phyloP scores from a whole-genome alignment of 2,888 invertebrate genomes.

The Strigamia crassipes region DNA sequence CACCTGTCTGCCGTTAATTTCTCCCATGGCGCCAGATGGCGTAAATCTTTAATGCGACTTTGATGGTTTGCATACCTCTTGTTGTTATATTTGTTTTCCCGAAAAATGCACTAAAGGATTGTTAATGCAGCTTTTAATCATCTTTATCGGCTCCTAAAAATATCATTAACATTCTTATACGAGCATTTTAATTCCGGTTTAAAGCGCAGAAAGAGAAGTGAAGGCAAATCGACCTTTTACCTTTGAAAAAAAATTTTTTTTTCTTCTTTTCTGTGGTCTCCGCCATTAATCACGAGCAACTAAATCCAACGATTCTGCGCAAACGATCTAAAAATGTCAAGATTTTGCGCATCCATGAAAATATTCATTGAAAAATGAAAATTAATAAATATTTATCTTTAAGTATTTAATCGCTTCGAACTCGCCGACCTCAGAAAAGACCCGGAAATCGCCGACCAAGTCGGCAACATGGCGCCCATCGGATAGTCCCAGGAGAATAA shows the following conservation, averaged over 20 bases:
- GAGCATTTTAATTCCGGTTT: not conserved
- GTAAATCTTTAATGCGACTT: too few species aligned
- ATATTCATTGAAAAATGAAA: too few species aligned
- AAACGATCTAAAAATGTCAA: too few species aligned
- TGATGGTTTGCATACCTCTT: not conserved
- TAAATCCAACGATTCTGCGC: not conserved
- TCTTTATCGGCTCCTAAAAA: not conserved
- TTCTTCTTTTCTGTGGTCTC: not conserved
- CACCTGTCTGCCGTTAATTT: too few species aligned
- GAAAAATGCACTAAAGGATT: not conserved
- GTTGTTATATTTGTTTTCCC: not conserved
- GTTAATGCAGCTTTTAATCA: not conserved
- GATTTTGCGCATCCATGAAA: too few species aligned
- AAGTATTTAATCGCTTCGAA: too few species aligned
- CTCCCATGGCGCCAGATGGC: too few species aligned
- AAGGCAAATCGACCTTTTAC: not conserved
- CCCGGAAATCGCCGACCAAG: not conserved
- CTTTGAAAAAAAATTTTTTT: not conserved
- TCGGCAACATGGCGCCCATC: not conserved
- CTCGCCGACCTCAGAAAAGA: not conserved
- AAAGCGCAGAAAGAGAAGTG: too few species aligned
- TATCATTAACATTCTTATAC: not conserved
- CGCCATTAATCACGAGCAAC: not conserved
- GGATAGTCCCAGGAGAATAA: not conserved
- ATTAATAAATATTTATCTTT: too few species aligned